Conservation (phyloP, 2,797 vertebrate genomes). For the Decapterus maruadsi region DNA sequence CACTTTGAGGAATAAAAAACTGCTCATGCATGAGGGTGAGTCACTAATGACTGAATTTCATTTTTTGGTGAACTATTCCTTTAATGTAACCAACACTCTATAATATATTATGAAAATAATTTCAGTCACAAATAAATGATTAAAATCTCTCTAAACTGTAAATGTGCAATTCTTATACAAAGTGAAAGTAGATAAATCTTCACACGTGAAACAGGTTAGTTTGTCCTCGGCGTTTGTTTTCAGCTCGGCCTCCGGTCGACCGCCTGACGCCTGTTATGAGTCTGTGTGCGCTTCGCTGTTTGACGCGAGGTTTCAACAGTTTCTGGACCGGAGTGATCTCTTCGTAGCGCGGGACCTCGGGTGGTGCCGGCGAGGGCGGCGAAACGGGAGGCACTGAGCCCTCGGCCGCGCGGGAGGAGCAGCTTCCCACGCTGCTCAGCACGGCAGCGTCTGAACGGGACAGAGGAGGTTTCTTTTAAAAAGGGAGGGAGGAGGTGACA, state of each 20-base stretch:
- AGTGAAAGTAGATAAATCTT: conserved; percentile 62
- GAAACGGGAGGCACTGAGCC: conserved; percentile 56
- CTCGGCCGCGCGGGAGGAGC: conserved; percentile 39
- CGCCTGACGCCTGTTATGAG: conserved; percentile 12
- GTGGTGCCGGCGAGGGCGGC: conserved; percentile 18
- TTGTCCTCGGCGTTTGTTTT: conserved; percentile 18
- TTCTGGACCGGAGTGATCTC: conserved; percentile 45
- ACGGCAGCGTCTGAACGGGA: conserved; percentile 56
- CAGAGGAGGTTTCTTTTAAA: conserved; percentile 3
- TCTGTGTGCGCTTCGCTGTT: conserved; percentile 24
- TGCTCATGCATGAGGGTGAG: too few species aligned
- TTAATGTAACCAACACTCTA: conserved; percentile 29
- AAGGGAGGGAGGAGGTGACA: conserved; percentile 2
- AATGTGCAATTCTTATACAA: conserved; percentile 63
- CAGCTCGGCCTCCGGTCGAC: conserved; percentile 6
- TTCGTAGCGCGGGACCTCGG: conserved; percentile 38
- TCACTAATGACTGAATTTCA: too few species aligned
- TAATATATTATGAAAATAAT: conserved; percentile 58
- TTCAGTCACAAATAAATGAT: conserved; percentile 50
- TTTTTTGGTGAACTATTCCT: too few species aligned
- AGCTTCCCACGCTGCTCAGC: conserved; percentile 41
- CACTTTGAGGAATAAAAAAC: too few species aligned
- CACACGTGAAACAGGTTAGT: conserved; percentile 42
- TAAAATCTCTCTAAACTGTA: conserved; percentile 48
- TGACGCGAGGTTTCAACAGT: not conserved